Conservation (phyloP, 2,113 vertebrate genomes). For the Platysteira castanea region DNA sequence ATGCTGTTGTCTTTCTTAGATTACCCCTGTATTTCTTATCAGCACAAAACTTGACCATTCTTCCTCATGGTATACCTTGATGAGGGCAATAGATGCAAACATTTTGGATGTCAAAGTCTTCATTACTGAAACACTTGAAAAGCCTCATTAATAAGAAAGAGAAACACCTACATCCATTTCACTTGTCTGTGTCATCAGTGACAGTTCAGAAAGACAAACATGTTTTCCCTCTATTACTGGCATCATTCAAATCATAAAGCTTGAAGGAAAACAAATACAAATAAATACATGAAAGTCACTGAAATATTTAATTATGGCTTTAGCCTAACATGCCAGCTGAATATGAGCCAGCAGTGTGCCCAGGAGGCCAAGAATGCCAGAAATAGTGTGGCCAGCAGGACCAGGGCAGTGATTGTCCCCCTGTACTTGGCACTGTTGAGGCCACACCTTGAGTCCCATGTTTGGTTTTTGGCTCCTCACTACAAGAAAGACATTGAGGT, state of each 20-base stretch:
- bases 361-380: neutral
- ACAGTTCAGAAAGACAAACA: slow-evolving; percentile 60
- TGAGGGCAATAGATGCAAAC: slow-evolving; percentile 48
- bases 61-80: neutral
- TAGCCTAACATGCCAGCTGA: neutral
- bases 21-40: neutral
- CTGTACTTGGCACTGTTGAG: fast-evolving
- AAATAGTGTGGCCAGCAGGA: neutral
- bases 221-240: slow-evolving; percentile 52
- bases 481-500: neutral
- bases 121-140: slow-evolving; percentile 64
- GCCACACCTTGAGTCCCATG: fast-evolving
- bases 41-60: neutral
- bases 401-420: too few relatives aligned
- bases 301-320: neutral
- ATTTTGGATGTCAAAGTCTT: slow-evolving; percentile 33
- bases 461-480: neutral
- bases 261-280: slow-evolving; percentile 46
- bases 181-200: slow-evolving; percentile 54
- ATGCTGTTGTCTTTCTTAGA: neutral
- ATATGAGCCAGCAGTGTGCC: neutral
- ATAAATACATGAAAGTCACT: slow-evolving; percentile 21
- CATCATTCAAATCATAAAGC: slow-evolving; percentile 45
- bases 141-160: slow-evolving; percentile 58
- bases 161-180: slow-evolving; percentile 57